A percentile compares a stretch with the other conserved stretches of the same genome.
Evolutionary conservation across 2,113 vertebrate genomes (phyloP).

Genomic region (Bubo scandiacus): DNA sequence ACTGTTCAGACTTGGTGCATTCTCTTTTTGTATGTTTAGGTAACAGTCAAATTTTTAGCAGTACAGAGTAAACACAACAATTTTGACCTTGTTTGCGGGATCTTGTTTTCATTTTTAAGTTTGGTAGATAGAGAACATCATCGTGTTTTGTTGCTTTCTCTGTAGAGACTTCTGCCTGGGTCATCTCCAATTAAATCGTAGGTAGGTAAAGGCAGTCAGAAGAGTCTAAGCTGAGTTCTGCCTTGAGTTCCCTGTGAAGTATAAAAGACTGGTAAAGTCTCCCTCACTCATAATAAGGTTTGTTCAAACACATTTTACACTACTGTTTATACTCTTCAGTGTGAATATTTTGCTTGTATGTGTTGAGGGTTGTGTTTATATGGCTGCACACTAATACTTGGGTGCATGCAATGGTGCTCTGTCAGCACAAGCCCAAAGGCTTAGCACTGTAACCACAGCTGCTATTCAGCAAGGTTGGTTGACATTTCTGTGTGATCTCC

Average conservation of each 20-base stretch:
- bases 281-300: not conserved
- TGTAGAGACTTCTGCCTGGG: not conserved
- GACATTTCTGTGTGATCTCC: not conserved
- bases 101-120: not conserved
- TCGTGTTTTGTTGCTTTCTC: not conserved
- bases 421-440: not conserved
- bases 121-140: not conserved
- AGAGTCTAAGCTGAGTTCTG: not conserved
- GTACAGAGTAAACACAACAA: not conserved
- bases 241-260: not conserved
- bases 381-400: not conserved
- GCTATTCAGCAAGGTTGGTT: not conserved
- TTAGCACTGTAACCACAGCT: not conserved
- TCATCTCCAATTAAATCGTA: not conserved
- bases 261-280: not conserved
- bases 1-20: not conserved
- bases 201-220: not conserved
- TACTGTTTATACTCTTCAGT: not conserved
- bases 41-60: not conserved
- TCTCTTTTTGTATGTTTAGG: not conserved
- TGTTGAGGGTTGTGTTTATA: not conserved
- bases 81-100: not conserved
- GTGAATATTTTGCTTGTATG: not conserved
- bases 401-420: too few relatives aligned
- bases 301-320: not conserved